Conservation (phyloP, 2,797 vertebrate genomes). For the Acanthurus lineatus region DNA sequence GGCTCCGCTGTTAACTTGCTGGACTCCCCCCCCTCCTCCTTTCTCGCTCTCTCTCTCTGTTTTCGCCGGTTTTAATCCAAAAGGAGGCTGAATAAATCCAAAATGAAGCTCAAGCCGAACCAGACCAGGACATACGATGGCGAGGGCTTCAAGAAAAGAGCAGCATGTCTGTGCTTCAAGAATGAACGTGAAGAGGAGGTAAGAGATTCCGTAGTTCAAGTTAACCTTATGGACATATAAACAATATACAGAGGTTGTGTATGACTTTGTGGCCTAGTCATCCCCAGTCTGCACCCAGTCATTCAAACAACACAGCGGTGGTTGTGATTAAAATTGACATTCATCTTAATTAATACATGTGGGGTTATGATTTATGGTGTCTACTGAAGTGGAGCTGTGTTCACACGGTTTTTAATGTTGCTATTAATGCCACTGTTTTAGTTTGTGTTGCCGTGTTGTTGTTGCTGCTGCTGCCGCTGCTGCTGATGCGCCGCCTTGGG, state of each 20-base stretch:
- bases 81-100: conserved; percentile 60
- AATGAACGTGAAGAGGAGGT: conserved; percentile 97
- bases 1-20: conserved; percentile 65
- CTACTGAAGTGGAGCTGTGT: accelerated
- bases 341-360: neutral
- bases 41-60: neutral
- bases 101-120: conserved; percentile 98
- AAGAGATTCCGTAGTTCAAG: conserved; percentile 8
- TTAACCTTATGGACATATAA: neutral
- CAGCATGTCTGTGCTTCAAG: conserved; percentile 94
- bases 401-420: neutral
- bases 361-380: neutral
- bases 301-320: conserved; percentile 40
- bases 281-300: conserved; percentile 28
- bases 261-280: conserved; percentile 62
- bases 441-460: conserved; percentile 19
- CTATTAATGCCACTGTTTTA: conserved; percentile 12
- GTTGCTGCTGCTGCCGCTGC: conserved; percentile 38
- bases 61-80: conserved; percentile 39
- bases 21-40: neutral
- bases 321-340: neutral
- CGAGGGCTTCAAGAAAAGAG: conserved; percentile 95
- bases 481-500: conserved; percentile 60
- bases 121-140: conserved; percentile 97
- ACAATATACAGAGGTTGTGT: conserved; percentile 7